Conservation (phyloP, 2,113 vertebrate species). For the Polypterus senegalus region DNA sequence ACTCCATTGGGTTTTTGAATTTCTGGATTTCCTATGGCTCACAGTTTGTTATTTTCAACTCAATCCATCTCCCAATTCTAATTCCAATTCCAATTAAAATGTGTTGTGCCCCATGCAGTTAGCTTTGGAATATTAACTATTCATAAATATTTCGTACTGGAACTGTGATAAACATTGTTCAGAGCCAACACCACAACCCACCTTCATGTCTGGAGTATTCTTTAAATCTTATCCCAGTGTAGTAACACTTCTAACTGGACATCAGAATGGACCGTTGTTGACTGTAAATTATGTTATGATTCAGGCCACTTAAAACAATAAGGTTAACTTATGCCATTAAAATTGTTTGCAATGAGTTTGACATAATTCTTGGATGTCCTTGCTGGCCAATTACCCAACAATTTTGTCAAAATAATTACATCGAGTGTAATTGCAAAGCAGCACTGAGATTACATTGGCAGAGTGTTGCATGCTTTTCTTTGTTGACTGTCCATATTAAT, state of each 20-base stretch:
- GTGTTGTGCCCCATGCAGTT: too few species aligned
- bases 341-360: constrained; percentile 22
- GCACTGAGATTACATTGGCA: neutral
- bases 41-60: too few species aligned
- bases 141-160: too few species aligned
- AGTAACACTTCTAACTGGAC: constrained; percentile 12
- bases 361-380: constrained; percentile 24
- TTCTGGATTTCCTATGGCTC: too few species aligned
- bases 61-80: too few species aligned
- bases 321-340: constrained; percentile 27
- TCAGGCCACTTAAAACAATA: constrained; percentile 24
- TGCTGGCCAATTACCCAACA: constrained; percentile 32
- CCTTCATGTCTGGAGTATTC: too few species aligned
- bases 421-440: neutral
- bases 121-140: too few species aligned
- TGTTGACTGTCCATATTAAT: constrained; percentile 22
- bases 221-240: neutral
- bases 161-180: too few species aligned
- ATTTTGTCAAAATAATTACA: constrained; percentile 7
- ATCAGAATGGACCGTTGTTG: constrained; percentile 12
- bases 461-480: neutral
- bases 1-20: too few species aligned
- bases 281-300: constrained; percentile 25
- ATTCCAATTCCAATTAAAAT: too few species aligned
- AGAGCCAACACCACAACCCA: too few species aligned